Evolutionary conservation across 2,113 vertebrate species (phyloP).

Genomic region (Tupaia tana): DNA sequence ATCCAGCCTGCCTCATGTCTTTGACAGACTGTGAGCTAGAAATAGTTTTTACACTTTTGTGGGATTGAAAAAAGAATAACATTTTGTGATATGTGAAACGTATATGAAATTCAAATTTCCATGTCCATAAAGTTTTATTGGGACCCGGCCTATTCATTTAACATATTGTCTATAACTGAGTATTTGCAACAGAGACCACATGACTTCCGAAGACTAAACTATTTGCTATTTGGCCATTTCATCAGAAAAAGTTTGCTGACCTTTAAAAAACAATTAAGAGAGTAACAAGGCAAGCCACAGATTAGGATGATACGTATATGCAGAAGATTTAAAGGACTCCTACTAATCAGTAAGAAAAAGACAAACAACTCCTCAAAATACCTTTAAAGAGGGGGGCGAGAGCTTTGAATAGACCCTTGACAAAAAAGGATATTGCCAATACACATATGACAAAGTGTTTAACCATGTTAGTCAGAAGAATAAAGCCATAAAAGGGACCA

Average conservation of each 20-base stretch:
- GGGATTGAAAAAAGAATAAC: background rate
- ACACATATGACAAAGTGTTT: background rate
- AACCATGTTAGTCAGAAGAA: background rate
- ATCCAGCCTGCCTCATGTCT: background rate
- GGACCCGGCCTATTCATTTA: background rate
- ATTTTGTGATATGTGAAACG: constrained; percentile 10
- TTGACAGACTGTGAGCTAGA: background rate
- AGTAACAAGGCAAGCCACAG: background rate
- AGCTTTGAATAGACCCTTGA: background rate
- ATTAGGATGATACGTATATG: background rate
- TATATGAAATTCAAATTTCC: constrained; percentile 22
- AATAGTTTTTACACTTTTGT: constrained; percentile 26
- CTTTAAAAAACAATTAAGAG: background rate
- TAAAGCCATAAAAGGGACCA: background rate
- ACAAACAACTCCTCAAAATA: background rate
- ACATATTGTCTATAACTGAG: background rate
- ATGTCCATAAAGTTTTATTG: background rate
- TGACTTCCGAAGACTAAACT: constrained; percentile 2
- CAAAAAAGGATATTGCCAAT: background rate
- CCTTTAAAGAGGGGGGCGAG: background rate
- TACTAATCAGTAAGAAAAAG: constrained; percentile 12
- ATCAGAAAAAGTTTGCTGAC: background rate
- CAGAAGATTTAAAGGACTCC: background rate
- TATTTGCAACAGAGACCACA: background rate
- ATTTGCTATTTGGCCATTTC: background rate